phyloP scores from a whole-genome alignment of 2,797 vertebrate species.

The Heterohyrax brucei region DNA sequence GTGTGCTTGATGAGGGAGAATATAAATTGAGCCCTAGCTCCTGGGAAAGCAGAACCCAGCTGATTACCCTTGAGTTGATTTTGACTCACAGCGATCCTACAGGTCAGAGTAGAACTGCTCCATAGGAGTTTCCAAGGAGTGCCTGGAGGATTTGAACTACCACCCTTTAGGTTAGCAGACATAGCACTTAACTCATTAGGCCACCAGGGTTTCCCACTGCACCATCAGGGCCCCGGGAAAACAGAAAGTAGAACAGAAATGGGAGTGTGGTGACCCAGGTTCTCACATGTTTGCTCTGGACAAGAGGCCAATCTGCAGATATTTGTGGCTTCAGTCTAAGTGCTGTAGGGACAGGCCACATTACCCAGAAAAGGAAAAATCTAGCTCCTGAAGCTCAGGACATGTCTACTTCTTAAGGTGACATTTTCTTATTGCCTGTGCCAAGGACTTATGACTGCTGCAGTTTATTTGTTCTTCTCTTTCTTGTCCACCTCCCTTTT shows the following conservation, averaged over 20 bases:
- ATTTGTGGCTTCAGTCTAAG: background rate
- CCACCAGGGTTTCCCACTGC: no score
- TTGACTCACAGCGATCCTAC: no score
- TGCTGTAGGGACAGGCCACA: background rate
- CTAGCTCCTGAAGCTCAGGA: background rate
- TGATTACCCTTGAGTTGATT: no score
- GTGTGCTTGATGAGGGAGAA: background rate
- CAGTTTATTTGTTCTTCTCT: slow-evolving; percentile 48
- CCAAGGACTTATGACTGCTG: background rate
- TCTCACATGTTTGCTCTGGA: background rate
- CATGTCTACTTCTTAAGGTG: background rate
- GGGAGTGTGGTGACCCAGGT: background rate
- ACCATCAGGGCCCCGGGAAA: background rate
- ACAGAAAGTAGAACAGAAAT: slow-evolving; percentile 34
- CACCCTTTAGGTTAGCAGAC: no score
- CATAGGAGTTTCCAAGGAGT: no score
- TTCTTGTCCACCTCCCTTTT: background rate
- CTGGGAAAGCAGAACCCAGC: background rate
- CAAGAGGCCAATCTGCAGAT: background rate
- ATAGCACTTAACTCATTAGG: no score
- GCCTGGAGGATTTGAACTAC: no score
- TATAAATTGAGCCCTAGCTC: background rate
- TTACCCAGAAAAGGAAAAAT: background rate
- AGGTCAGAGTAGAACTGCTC: no score
- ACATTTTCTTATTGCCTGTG: background rate